Base-by-base conservation (phyloP, 2,113 vertebrate genomes). In the Prochilodus magdalenae region DNA sequence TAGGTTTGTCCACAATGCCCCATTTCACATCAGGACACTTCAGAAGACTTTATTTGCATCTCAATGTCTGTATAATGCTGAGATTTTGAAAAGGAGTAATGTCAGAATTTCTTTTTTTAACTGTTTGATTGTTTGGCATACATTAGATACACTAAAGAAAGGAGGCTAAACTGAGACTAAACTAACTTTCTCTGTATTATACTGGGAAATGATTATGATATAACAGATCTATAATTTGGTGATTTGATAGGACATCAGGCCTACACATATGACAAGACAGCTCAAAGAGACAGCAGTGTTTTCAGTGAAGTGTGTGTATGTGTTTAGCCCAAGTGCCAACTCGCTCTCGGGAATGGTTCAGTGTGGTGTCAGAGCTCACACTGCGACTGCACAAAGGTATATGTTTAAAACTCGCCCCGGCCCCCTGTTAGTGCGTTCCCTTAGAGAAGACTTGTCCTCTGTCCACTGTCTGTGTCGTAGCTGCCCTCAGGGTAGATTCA, bases 301-400 rank as follows among this genome's bases (percentile, higher is more conserved):
- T 29, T 62, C 33, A 76, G 69, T 77, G 40, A 78, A 60, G 79
- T 81, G n/a, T 81, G 44, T 85, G 82, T 86, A 73, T 89, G 63
- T 89, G 75, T 86, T 80, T 80, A 86, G 79, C 47, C 79, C 82
- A 86, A 80, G 77, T 82, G 70, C 73, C 82, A 24, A 57, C 67
- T 73, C 63, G 44, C 73, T 82, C 87, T 82, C 78, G 27, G 82
- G 88, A 89, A 79, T 89, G 88, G 89, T 85, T 88, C 87, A 87
- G 80, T 89, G 89, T 89, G 82, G 81, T 89, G 74, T 90, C 88
- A 89, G 89, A 90, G 73, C 87, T 88, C 77, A 85, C 80, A 73
- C 63, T 86, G 73, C 86, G 85, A 83, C 86, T 89, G 55, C 72
- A 87, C 74, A 86, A 86, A 90, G 89, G 88, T 89, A 87, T 80